Evolutionary conservation across 37 sponge, comb jelly and placozoan genomes (phyloP).

Genomic region (Tethya wilhelma): DNA sequence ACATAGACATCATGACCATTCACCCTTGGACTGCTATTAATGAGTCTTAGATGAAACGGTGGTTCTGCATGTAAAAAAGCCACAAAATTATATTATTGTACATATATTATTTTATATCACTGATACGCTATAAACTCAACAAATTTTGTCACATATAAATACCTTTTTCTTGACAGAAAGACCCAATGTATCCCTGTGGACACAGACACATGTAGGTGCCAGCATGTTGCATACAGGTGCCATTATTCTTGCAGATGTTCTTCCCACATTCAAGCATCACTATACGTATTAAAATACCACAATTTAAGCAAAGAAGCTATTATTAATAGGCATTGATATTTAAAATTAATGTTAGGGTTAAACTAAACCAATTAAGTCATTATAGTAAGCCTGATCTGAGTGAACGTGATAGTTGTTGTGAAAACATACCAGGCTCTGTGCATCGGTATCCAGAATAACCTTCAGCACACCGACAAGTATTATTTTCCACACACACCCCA

Average conservation of each 20-base stretch:
- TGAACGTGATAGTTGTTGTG: no score
- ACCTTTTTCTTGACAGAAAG: slow-evolving; percentile 48
- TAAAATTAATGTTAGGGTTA: no score
- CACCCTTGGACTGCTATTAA: slow-evolving; percentile 29
- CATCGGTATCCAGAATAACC: slow-evolving; percentile 62
- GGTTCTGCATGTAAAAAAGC: background rate
- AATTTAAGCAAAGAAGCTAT: no score
- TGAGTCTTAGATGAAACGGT: background rate
- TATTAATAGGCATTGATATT: no score
- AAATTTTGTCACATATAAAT: background rate
- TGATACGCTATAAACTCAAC: no score
- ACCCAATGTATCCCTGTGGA: slow-evolving; percentile 30
- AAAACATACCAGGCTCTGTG: slow-evolving; percentile 7
- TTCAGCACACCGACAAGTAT: slow-evolving; percentile 53
- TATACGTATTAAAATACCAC: background rate
- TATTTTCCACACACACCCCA: slow-evolving; percentile 60
- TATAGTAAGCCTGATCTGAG: no score
- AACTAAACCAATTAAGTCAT: background rate
- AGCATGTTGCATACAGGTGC: slow-evolving; percentile 40
- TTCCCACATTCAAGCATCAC: slow-evolving; percentile 28
- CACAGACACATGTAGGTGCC: slow-evolving; percentile 25
- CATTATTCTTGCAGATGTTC: slow-evolving; percentile 55
- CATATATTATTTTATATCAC: no score
- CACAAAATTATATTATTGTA: no score
- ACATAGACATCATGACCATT: background rate